Evolutionary conservation across 1,140 invertebrate species (phyloP), one percentile per base, ranked within the genome.

Genomic region (Maniola jurtina): DNA sequence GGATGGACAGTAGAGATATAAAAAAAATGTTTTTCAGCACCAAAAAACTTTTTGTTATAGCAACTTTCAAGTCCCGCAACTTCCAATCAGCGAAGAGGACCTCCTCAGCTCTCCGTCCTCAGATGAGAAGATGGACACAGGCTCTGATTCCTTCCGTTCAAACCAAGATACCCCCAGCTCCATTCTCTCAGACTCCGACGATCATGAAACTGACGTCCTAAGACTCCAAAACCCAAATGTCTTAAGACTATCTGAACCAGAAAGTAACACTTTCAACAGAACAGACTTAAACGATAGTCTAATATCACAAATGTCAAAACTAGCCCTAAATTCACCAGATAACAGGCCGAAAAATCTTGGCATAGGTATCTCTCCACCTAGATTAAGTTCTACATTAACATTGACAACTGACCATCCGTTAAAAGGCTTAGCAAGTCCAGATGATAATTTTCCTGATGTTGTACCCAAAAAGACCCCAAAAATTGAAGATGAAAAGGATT

Each of bases 51-150:
- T 47, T 68, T 52, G 55, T 81, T 87, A 0, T 67, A 82, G 78
- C 71, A 80, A 76, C 54, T 75, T 80, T 62, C 76, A 76, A 55
- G 66, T 69, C 8, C 67, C 66, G 14, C 71, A 72, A 11, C 57
- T 73, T 55, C 42, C 42, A 11, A 45, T 45, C 42, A 78, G 77
- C 67, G 82, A 84, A 47, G 86, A 88, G 34, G 84, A 88, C 35
- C 66, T 72, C 9, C 66, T 81, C 52, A 85, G 77, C 61, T 85
- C 84, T n/a, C 82, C 79, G 56, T 86, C 86, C 11, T 89, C 84
- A 48, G 87, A 88, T 61, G 85, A 88, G 16, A 88, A 83, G 64
- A 88, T 89, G 87, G 87, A 89, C 68, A 89, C 86, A 0, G 83
- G 77, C 1, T 86, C 86, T 0, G 86, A 89, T 50, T 85, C 83